Evolutionary conservation across 2,888 invertebrate species (phyloP).

Genomic region (Drosophila mimica): DNA sequence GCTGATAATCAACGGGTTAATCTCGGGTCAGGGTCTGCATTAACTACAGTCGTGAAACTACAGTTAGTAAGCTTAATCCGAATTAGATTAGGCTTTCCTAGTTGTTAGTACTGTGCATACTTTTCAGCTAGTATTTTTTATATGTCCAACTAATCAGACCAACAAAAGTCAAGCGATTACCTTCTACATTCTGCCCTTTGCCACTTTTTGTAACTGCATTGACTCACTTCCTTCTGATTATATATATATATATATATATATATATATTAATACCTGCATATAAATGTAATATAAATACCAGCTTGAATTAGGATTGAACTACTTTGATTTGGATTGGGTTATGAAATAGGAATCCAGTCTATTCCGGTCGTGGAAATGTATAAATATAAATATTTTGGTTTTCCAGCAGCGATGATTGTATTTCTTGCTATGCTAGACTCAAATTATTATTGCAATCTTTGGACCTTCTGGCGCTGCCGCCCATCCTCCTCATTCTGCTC

Average conservation of each 20-base stretch:
- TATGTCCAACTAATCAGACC: neutral
- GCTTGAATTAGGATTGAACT: neutral
- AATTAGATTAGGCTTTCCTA: neutral
- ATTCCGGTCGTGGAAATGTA: neutral
- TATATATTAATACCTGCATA: neutral
- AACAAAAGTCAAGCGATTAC: constrained; percentile 1
- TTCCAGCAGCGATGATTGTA: neutral
- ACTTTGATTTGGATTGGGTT: neutral
- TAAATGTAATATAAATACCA: neutral
- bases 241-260: neutral
- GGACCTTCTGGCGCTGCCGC: constrained; percentile 12
- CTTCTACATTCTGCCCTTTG: neutral
- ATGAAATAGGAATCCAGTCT: neutral
- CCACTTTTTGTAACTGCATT: constrained; percentile 18
- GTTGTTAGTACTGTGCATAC: neutral
- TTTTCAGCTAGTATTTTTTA: neutral
- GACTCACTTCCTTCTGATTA: constrained; percentile 25
- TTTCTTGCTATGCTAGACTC: neutral
- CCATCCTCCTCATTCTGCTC: constrained; percentile 1
- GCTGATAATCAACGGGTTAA: constrained; percentile 20
- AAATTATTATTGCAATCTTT: constrained; percentile 8
- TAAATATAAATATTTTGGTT: neutral
- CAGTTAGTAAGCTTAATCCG: neutral
- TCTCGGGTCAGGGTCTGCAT: constrained; percentile 23
- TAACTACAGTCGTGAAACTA: neutral